These are phyloP conservation scores for Athene noctua DNA, from an alignment of 2,113 vertebrate genomes.

Conservation along the genomic window DNA sequence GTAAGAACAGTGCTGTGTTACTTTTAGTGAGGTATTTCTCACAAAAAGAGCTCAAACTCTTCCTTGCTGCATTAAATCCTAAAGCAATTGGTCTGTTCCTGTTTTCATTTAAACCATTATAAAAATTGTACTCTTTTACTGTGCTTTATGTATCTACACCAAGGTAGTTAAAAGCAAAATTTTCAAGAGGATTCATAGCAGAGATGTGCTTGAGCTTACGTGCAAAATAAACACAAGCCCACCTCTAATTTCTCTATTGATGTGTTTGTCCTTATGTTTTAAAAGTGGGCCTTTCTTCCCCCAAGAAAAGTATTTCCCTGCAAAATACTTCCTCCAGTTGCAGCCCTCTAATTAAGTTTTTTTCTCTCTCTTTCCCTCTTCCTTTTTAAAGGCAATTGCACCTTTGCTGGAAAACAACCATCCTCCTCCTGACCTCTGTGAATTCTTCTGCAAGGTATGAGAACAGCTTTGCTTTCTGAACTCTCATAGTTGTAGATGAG, in stretches of 20 bases:
- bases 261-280: background rate
- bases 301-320: background rate
- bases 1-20: background rate
- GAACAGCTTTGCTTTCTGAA: background rate
- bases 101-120: background rate
- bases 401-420: conserved; percentile 99
- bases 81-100: background rate
- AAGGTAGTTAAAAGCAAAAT: background rate
- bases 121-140: background rate
- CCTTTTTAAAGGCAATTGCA: conserved; percentile 88
- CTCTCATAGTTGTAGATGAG: background rate
- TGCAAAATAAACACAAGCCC: background rate
- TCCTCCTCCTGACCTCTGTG: conserved; percentile 96
- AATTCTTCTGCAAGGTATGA: conserved; percentile 99
- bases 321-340: background rate
- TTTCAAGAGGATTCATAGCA: background rate
- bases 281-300: background rate
- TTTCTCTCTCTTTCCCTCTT: background rate
- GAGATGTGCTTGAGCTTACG: background rate
- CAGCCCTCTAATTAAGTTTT: background rate
- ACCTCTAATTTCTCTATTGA: background rate
- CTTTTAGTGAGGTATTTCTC: background rate
- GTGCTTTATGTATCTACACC: background rate
- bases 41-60: background rate
- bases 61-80: background rate